phyloP scores from a whole-genome alignment of 2,888 invertebrate species.

The Hololepta plana region DNA sequence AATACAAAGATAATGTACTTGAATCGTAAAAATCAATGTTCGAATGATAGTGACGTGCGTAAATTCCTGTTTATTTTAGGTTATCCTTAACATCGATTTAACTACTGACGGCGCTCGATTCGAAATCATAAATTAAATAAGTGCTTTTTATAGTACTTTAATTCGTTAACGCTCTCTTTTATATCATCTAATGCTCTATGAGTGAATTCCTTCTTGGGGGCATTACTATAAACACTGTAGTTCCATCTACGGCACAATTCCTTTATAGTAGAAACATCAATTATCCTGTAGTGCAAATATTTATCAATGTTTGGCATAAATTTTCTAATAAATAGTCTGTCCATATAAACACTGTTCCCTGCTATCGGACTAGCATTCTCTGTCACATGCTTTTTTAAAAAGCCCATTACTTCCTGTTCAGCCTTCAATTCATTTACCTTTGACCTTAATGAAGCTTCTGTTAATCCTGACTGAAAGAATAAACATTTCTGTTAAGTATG shows the following conservation, averaged over 20 bases:
- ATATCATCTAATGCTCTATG: slow-evolving; percentile 76
- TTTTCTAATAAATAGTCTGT: slow-evolving; percentile 61
- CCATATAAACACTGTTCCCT: slow-evolving; percentile 79
- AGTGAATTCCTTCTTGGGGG: slow-evolving; percentile 41
- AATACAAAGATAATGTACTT: too few species aligned
- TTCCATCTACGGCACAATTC: slow-evolving; percentile 71
- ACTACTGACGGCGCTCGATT: too few species aligned
- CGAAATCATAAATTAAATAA: too few species aligned
- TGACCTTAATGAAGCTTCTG: slow-evolving; percentile 52
- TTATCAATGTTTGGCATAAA: slow-evolving; percentile 63
- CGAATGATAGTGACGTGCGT: too few species aligned
- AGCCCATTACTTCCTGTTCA: slow-evolving; percentile 51
- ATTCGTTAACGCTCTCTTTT: slow-evolving; percentile 65
- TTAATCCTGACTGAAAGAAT: slow-evolving; percentile 57
- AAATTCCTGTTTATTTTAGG: too few species aligned
- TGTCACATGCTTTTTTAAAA: slow-evolving; percentile 40
- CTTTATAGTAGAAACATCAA: slow-evolving; percentile 85
- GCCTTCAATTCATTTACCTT: slow-evolving; percentile 43
- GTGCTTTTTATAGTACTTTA: slow-evolving; percentile 54
- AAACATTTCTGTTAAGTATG: slow-evolving; percentile 9
- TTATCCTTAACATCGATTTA: too few species aligned
- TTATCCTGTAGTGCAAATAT: slow-evolving; percentile 78
- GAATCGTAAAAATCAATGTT: too few species aligned
- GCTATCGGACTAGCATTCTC: slow-evolving; percentile 54
- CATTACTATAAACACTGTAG: slow-evolving; percentile 33